These are phyloP conservation scores for Ancistrus triradiatus DNA, from an alignment of 2,113 vertebrate genomes.

Conservation along the genomic window DNA sequence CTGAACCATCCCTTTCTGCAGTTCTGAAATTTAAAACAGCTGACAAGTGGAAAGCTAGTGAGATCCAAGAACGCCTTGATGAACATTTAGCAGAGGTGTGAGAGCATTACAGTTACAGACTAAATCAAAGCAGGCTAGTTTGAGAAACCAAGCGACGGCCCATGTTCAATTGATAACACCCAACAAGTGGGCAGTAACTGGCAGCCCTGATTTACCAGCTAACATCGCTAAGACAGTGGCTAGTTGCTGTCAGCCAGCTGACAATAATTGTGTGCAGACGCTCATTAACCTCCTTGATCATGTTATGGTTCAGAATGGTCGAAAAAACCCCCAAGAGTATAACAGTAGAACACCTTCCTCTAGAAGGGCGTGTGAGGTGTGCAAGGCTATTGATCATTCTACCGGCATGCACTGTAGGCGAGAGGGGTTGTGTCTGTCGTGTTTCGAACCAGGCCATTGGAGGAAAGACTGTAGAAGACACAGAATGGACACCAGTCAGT, in stretches of 20 bases:
- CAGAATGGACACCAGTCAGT: not conserved
- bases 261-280: not conserved
- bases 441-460: constrained; percentile 25
- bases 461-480: constrained; percentile 8
- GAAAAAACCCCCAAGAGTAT: no score
- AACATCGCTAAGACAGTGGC: no score
- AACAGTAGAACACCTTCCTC: no score
- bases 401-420: not conserved
- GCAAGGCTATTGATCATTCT: constrained; percentile 9
- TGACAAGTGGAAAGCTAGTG: constrained; percentile 36
- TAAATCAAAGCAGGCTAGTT: not conserved
- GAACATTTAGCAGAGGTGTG: constrained; percentile 7
- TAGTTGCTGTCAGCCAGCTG: no score
- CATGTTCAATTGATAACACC: not conserved
- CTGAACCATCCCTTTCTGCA: constrained; percentile 36
- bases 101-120: not conserved
- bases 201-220: no score
- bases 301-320: no score
- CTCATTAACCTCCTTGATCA: no score
- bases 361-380: constrained; percentile 1
- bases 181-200: no score
- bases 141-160: not conserved
- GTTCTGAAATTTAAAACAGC: constrained; percentile 38
- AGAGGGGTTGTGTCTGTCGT: constrained; percentile 16
- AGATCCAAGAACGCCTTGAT: constrained; percentile 43